Percentiles rank a stretch among this genome's conserved stretches.
Conservation (phyloP, 2,888 invertebrate genomes). For the Mythimna vitellina region DNA sequence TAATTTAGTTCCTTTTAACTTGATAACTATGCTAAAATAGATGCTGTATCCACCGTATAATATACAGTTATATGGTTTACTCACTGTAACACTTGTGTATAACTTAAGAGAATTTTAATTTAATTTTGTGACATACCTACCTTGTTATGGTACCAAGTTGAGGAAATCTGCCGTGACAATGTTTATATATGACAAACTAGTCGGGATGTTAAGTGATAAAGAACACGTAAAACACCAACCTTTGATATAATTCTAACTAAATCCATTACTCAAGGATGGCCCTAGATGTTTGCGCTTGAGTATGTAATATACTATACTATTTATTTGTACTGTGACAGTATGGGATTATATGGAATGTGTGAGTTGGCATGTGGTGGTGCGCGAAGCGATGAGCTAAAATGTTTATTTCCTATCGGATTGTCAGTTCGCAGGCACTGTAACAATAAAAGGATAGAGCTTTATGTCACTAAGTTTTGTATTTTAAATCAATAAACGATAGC, state of each 20-base stretch:
- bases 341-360: conserved; percentile 76
- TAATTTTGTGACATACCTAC: conserved; percentile 60
- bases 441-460: conserved; percentile 91
- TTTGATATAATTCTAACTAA: conserved; percentile 78
- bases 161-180: conserved; percentile 76
- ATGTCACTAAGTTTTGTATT: conserved; percentile 91
- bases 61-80: conserved; percentile 63
- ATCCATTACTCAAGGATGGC: conserved; percentile 83
- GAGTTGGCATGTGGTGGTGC: conserved; percentile 76
- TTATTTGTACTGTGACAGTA: conserved; percentile 86
- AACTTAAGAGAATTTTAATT: conserved; percentile 61
- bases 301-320: conserved; percentile 84
- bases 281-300: conserved; percentile 82
- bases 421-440: conserved; percentile 91
- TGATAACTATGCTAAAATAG: conserved; percentile 66
- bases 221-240: conserved; percentile 78
- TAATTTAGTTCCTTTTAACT: conserved; percentile 72
- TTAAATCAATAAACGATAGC: conserved; percentile 91
- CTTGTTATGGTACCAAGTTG: conserved; percentile 59
- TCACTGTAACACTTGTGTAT: conserved; percentile 62
- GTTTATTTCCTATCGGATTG: conserved; percentile 91
- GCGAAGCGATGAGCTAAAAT: conserved; percentile 83
- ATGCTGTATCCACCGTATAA: conserved; percentile 67
- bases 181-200: conserved; percentile 71
- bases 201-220: conserved; percentile 73